phyloP scores from a whole-genome alignment of 1,140 invertebrate species.

The Macrobrachium rosenbergii region DNA sequence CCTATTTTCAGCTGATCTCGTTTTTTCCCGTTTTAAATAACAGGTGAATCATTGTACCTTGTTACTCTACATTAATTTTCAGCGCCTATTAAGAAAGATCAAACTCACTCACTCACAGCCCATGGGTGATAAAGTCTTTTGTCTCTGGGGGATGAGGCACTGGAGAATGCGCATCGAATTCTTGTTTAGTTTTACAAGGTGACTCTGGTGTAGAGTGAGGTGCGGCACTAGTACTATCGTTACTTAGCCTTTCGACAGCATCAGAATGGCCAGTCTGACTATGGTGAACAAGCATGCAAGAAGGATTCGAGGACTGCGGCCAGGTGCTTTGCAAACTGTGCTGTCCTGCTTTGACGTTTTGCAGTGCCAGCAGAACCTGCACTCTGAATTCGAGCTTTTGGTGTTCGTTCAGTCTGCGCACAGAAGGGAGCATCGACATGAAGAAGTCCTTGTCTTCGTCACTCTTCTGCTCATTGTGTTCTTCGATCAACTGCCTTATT shows the following conservation, averaged over 20 bases:
- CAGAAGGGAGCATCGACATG: slow-evolving; percentile 29
- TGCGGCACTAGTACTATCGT: too few relatives aligned
- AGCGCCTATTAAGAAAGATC: too few relatives aligned
- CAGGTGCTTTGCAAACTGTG: background rate
- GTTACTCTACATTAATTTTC: too few relatives aligned
- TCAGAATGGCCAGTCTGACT: slow-evolving; percentile 1
- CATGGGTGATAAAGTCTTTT: too few relatives aligned
- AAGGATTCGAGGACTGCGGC: background rate
- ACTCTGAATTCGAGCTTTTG: slow-evolving; percentile 39
- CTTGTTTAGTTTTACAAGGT: too few relatives aligned
- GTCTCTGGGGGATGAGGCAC: too few relatives aligned
- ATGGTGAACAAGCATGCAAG: background rate
- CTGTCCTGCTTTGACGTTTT: slow-evolving; percentile 18
- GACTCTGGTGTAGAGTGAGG: too few relatives aligned
- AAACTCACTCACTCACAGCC: too few relatives aligned
- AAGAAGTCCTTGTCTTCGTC: slow-evolving; percentile 35
- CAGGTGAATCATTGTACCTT: too few relatives aligned
- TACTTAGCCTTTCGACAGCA: background rate
- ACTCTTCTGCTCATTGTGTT: background rate
- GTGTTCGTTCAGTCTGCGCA: slow-evolving; percentile 15
- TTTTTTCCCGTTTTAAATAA: too few relatives aligned
- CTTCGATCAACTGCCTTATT: slow-evolving; percentile 7
- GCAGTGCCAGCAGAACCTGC: slow-evolving; percentile 7
- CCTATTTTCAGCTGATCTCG: too few relatives aligned
- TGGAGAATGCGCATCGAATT: too few relatives aligned